Evolutionary conservation across 2,797 vertebrate species (phyloP).

Genomic region (Clarias laeviceps): DNA sequence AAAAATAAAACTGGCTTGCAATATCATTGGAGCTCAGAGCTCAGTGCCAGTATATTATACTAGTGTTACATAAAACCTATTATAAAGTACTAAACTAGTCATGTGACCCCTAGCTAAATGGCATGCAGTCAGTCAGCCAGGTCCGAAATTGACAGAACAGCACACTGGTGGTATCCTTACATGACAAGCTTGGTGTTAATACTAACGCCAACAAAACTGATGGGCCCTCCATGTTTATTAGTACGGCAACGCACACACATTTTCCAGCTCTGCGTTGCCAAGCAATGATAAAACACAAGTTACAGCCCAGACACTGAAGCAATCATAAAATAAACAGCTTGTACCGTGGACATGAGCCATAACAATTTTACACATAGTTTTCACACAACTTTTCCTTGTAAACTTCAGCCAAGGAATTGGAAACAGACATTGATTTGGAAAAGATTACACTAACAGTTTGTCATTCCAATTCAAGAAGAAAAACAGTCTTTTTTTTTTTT

Average conservation of each 20-base stretch:
- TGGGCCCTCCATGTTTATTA: background rate
- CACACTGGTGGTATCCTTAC: background rate
- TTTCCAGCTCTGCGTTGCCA: slow-evolving; percentile 26
- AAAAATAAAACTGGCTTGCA: background rate
- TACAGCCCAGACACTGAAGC: background rate
- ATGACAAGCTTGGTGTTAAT: too few relatives aligned
- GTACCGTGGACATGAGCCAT: background rate
- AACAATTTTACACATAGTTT: background rate
- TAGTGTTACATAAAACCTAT: background rate
- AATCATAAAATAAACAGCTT: slow-evolving; percentile 14
- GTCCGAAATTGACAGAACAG: background rate
- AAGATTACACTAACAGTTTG: background rate
- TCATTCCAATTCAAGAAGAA: background rate
- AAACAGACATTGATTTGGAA: slow-evolving; percentile 12
- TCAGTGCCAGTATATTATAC: background rate
- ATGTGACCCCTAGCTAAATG: background rate
- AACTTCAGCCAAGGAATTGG: slow-evolving; percentile 4
- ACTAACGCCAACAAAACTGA: background rate
- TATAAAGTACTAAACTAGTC: background rate
- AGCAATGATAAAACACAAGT: background rate
- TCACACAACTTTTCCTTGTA: slow-evolving; percentile 3
- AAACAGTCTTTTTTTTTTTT: background rate
- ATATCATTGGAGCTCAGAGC: background rate
- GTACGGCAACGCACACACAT: slow-evolving; percentile 36
- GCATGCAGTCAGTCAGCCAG: background rate